Evolutionary conservation across 2,797 vertebrate species (phyloP).

Genomic region (Enteromius fasciolatus): DNA sequence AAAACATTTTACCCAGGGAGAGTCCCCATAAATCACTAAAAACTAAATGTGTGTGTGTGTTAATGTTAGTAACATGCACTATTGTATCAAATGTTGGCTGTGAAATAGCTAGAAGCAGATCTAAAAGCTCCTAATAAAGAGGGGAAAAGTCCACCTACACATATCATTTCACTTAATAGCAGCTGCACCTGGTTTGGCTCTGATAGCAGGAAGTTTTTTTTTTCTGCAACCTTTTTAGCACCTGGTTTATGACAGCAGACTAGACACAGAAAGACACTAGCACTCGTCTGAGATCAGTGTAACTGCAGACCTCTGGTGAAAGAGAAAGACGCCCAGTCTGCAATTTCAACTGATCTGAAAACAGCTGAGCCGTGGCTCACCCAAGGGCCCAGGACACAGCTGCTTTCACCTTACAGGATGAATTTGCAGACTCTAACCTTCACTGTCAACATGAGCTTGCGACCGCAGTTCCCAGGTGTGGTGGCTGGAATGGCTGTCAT

Average conservation of each 20-base stretch:
- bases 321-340: not conserved
- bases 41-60: too few relatives aligned
- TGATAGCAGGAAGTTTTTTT: not conserved
- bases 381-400: constrained; percentile 22
- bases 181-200: constrained; percentile 2
- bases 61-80: too few relatives aligned
- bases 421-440: constrained; percentile 1
- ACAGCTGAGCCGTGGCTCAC: not conserved
- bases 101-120: not conserved
- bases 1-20: too few relatives aligned
- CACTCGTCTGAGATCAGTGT: not conserved
- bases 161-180: not conserved
- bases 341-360: not conserved
- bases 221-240: not conserved
- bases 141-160: not conserved
- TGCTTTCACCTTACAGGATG: constrained; percentile 12
- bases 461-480: constrained; percentile 6
- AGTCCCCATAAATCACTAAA: too few relatives aligned
- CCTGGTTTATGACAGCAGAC: constrained; percentile 20
- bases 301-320: constrained; percentile 1
- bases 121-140: not conserved
- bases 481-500: not conserved
- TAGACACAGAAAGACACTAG: constrained; percentile 8
- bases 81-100: too few relatives aligned
- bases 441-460: constrained; percentile 8